Evolutionary conservation across 2,888 invertebrate genomes (phyloP), one percentile per base, ranked within the genome.

Genomic region (Aromia moschata): DNA sequence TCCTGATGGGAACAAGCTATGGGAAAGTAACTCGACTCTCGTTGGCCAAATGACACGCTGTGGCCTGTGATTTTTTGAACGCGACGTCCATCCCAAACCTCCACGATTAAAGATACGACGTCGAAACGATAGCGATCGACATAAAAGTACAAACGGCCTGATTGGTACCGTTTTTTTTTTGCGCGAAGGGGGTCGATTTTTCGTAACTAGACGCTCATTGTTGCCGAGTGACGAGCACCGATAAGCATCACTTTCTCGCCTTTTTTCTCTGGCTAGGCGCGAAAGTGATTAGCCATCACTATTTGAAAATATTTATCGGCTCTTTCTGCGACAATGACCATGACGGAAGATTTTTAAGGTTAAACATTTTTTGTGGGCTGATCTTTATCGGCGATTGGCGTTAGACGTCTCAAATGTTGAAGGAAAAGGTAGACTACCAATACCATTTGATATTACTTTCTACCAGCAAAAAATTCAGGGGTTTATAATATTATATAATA

Each of bases 1-100:
- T n/a, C n/a, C n/a, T n/a, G n/a, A n/a, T n/a, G n/a, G n/a, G n/a
- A n/a, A n/a, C n/a, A n/a, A n/a, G n/a, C n/a, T 41, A 47, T 20
- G 38, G 31, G 54, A 47, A 58, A 52, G 51, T 56, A 44, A 51
- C 51, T 56, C 17, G 56, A 31, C 51, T 51, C 33, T 18, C 37
- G 37, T 37, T 47, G 37, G 37, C 36, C 37, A 17, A 47, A 47
- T 47, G 11, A 47, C 36, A 20, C 25, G 31, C 12, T 37, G 37
- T n/a, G n/a, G n/a, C n/a, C n/a, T n/a, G n/a, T n/a, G n/a, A n/a
- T n/a, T n/a, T n/a, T n/a, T n/a, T n/a, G n/a, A n/a, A n/a, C n/a
- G n/a, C n/a, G n/a, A n/a, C n/a, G n/a, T 33, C 15, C 16, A 44
- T 44, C 30, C 25, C 10, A 25, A 20, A 44, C 15, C 30, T 14